Evolutionary conservation across 2,797 vertebrate genomes (phyloP).

Genomic region (Galagoides demidoff): DNA sequence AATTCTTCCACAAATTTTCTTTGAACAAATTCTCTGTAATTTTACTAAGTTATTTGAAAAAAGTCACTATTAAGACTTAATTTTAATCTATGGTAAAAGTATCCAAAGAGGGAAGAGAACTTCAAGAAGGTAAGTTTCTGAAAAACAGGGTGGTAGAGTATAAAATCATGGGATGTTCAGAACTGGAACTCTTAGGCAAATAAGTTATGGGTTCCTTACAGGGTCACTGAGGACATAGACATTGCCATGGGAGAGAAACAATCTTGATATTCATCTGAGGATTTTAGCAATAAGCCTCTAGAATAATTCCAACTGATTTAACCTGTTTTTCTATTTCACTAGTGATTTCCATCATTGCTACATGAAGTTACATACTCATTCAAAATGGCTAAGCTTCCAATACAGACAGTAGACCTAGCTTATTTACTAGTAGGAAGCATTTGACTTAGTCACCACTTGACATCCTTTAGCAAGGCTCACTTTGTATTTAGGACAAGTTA

Average conservation of each 20-base stretch:
- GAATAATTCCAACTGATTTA: not conserved
- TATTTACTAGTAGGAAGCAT: constrained; percentile 6
- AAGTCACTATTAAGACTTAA: not conserved
- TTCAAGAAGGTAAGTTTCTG: constrained; percentile 3
- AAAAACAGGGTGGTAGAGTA: not conserved
- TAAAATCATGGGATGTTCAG: not conserved
- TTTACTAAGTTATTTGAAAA: constrained; percentile 36
- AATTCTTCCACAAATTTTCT: constrained; percentile 20
- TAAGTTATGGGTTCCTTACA: not conserved
- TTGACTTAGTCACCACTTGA: not conserved
- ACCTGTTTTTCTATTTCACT: constrained; percentile 34
- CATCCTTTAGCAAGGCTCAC: constrained; percentile 8
- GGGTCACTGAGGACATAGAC: not conserved
- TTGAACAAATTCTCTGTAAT: not conserved
- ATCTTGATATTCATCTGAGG: not conserved
- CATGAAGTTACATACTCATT: not conserved
- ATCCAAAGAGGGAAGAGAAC: constrained; percentile 8
- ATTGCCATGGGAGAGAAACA: not conserved
- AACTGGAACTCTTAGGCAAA: not conserved
- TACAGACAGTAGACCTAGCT: not conserved
- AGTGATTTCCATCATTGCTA: constrained; percentile 17
- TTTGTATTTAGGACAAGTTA: constrained; percentile 1
- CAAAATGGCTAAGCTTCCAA: constrained; percentile 13
- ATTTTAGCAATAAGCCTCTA: not conserved
- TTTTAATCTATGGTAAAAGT: constrained; percentile 54